Conservation (phyloP, 2,888 invertebrate genomes). For the Stenodema calcarata region DNA sequence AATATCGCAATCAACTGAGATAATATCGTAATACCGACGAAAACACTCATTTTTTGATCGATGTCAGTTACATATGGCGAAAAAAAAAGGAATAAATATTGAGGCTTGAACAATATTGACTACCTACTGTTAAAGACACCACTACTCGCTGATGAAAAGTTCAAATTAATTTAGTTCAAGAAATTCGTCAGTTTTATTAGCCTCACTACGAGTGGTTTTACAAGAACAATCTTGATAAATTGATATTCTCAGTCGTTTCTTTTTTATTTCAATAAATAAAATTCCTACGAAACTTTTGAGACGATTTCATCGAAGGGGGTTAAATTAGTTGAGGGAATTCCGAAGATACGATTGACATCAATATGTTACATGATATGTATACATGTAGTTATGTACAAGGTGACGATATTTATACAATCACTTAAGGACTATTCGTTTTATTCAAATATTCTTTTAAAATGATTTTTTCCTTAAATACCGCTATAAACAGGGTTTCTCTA, state of each 20-base stretch:
- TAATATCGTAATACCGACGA: background rate
- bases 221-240: background rate
- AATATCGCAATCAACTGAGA: background rate
- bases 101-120: background rate
- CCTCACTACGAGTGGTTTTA: background rate
- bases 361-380: slow-evolving; percentile 34
- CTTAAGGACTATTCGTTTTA: background rate
- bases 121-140: too few species aligned
- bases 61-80: background rate
- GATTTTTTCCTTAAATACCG: background rate
- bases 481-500: background rate
- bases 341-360: background rate
- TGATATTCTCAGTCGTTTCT: background rate
- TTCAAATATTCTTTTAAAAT: background rate
- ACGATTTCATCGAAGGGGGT: background rate
- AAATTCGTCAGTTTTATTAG: background rate
- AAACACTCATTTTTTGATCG: background rate
- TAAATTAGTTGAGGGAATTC: background rate
- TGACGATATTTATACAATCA: background rate
- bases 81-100: background rate
- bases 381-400: slow-evolving; percentile 6
- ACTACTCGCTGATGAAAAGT: background rate
- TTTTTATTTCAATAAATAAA: background rate
- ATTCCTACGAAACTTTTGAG: background rate
- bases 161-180: background rate